phyloP scores from a whole-genome alignment of 92 coral and sea anemone species.

The Montipora capitata region DNA sequence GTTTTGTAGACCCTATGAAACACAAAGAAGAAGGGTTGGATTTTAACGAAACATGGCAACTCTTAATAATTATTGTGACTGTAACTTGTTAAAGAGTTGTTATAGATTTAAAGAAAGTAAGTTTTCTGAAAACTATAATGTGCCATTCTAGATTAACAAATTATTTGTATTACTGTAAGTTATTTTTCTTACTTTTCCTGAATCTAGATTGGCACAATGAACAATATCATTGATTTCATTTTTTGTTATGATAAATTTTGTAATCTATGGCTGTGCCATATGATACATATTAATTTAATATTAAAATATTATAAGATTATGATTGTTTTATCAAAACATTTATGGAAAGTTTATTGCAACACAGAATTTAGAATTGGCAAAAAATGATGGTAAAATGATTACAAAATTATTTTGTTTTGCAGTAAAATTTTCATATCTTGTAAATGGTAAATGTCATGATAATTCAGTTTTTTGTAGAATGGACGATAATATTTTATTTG shows the following conservation, averaged over 20 bases:
- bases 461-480: constrained; percentile 29
- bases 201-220: constrained; percentile 11
- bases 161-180: constrained; percentile 27
- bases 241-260: constrained; percentile 1
- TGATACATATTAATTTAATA: neutral
- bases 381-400: neutral
- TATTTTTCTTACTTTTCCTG: constrained; percentile 2
- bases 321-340: constrained; percentile 24
- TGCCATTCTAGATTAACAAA: neutral
- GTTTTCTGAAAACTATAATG: constrained; percentile 18
- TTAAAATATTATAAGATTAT: neutral
- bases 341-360: constrained; percentile 39
- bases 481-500: constrained; percentile 24
- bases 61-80: neutral
- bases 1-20: constrained; percentile 13
- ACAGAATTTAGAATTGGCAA: neutral
- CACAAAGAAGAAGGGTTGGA: neutral
- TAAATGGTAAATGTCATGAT: neutral
- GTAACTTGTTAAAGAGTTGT: constrained; percentile 14
- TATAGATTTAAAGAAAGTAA: constrained; percentile 17
- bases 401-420: constrained; percentile 14
- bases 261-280: constrained; percentile 48
- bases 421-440: constrained; percentile 23
- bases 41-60: constrained; percentile 22
- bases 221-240: constrained; percentile 7